Evolutionary conservation across 2,113 vertebrate species (phyloP), one percentile per base, ranked within the genome.

Genomic region (Ptyas mucosa): DNA sequence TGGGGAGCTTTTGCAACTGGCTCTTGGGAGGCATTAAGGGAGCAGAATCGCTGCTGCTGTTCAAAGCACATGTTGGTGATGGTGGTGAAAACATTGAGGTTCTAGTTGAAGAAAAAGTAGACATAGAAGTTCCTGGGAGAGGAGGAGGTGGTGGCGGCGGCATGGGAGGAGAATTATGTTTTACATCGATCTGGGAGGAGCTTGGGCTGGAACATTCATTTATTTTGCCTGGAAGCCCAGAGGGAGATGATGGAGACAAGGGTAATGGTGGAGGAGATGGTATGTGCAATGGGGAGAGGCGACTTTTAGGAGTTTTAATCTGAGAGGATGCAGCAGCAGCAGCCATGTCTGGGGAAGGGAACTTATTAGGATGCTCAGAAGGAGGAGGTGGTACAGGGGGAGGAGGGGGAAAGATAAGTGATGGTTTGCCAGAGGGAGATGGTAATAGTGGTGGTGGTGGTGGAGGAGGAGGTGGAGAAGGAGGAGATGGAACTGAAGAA

Each of bases 21-120:
- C 97, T 96, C 89, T 98, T 99, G 85, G 97, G 97, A 26, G 97
- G 97, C 11, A 98, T 96, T 0, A 97, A 96, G 0, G 97, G 97
- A 24, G 98, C 97, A n/a, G 93, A 2, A 1, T 97, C 97, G 1
- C 26, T 23, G 8, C 53, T 85, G 2, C 51, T 20, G 53, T 69
- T 34, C 52, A 46, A 12, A 14, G 93, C 51, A 9, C 7, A 43
- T 52, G 58, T 2, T 7, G 97, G 94, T 51, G 95, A 2, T 0
- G 96, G 94, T n/a, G 98, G 97, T n/a, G 95, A 96, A 0, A 98
- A 95, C 15, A 97, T 29, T 57, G 97, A 91, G 7, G 96, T 89
- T 81, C 95, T 94, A 20, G 87, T 92, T 3, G 94, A 64, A 54
- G 94, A 21, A 5, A 93, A 34, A 0, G 94, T 46, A 3, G n/a